A percentile compares a stretch with the other conserved stretches of the same genome.
Conservation (phyloP, 2,113 vertebrate species). For the Phalacrocorax brasilianus region DNA sequence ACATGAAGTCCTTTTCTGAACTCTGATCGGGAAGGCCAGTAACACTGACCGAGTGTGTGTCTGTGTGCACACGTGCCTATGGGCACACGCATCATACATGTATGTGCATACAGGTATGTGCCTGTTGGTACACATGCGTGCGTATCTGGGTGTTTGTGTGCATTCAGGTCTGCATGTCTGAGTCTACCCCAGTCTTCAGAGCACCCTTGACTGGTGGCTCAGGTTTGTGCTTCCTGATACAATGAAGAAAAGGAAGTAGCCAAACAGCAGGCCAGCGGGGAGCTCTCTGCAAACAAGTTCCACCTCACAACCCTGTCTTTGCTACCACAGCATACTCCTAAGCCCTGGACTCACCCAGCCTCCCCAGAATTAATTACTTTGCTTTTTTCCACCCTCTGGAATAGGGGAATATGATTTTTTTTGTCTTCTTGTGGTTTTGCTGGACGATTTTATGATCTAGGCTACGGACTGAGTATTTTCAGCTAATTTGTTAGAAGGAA, state of each 20-base stretch:
- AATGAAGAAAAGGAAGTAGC: background rate
- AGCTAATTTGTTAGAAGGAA: background rate
- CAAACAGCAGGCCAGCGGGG: background rate
- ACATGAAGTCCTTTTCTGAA: background rate
- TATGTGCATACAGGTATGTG: background rate
- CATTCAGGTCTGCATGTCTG: accelerated
- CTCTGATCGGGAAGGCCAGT: background rate
- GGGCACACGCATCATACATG: accelerated
- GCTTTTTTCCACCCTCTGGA: background rate
- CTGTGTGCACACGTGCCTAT: accelerated
- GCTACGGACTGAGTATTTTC: background rate
- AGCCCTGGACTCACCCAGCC: background rate
- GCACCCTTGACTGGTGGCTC: background rate
- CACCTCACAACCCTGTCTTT: background rate
- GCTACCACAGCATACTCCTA: background rate
- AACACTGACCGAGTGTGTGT: background rate
- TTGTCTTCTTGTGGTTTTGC: background rate
- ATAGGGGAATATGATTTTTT: background rate
- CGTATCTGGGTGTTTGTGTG: accelerated
- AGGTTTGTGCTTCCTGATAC: background rate
- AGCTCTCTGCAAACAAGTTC: background rate
- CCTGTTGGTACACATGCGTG: background rate
- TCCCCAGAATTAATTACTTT: background rate
- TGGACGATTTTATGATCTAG: background rate
- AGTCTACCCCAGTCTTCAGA: background rate